Conservation (phyloP, 2,113 vertebrate genomes). For the Polypterus bichir region DNA sequence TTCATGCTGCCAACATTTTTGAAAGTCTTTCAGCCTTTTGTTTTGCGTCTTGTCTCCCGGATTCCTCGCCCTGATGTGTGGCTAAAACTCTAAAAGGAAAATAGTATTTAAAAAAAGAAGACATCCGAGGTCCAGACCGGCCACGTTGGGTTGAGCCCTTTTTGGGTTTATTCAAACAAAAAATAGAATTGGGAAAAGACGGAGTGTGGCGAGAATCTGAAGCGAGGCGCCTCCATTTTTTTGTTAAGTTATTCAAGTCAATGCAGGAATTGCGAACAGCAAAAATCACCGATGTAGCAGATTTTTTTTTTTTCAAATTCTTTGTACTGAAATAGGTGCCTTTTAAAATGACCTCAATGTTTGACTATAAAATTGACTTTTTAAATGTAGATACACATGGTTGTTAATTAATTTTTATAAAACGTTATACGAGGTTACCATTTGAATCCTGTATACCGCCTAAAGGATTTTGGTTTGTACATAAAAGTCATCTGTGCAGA, state of each 20-base stretch:
- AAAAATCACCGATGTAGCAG: slow-evolving; percentile 69
- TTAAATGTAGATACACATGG: slow-evolving; percentile 60
- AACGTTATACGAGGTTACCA: neutral
- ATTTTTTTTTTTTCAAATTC: slow-evolving; percentile 41
- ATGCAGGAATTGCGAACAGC: slow-evolving; percentile 29
- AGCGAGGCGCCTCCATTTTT: neutral
- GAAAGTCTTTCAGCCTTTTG: no score
- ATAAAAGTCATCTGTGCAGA: slow-evolving; percentile 45
- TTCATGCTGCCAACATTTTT: no score
- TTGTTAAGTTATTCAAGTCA: slow-evolving; percentile 16
- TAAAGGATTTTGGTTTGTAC: slow-evolving; percentile 34
- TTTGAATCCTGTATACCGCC: slow-evolving; percentile 31
- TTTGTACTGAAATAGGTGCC: slow-evolving; percentile 81
- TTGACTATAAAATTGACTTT: slow-evolving; percentile 45
- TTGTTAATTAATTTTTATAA: slow-evolving; percentile 14
- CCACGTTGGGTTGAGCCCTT: no score
- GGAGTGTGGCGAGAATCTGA: no score
- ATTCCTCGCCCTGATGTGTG: no score
- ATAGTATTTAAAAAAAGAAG: no score
- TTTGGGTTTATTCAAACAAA: no score
- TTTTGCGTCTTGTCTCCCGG: no score
- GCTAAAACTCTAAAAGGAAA: no score
- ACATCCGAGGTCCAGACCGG: no score
- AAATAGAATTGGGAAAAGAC: no score
- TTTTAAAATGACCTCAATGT: slow-evolving; percentile 86